Conservation (phyloP, 2,888 invertebrate species). For the Acrocera orbiculus region DNA sequence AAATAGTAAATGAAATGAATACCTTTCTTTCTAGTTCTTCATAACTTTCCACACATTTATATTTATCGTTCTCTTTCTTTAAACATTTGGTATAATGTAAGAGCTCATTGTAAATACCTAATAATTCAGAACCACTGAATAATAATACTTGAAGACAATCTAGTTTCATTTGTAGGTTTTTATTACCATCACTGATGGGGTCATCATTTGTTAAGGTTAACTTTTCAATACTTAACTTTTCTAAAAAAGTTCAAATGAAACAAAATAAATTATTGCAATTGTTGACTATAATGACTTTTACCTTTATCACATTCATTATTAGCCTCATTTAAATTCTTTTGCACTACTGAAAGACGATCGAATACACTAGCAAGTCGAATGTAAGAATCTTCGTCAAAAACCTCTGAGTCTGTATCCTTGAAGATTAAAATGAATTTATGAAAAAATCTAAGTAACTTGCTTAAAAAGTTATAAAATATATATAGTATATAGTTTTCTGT, state of each 20-base stretch:
- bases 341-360: too few relatives aligned
- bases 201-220: conserved; percentile 11
- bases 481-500: too few relatives aligned
- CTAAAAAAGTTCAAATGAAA: background rate
- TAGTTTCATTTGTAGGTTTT: conserved; percentile 9
- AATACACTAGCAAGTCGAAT: too few relatives aligned
- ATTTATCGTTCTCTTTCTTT: conserved; percentile 1
- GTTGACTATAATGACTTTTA: background rate
- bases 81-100: conserved; percentile 2
- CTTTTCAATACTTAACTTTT: too few relatives aligned
- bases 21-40: conserved; percentile 10
- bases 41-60: conserved; percentile 4
- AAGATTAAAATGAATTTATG: too few relatives aligned
- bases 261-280: background rate
- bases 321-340: too few relatives aligned
- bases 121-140: conserved; percentile 6
- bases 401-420: too few relatives aligned
- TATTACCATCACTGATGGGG: conserved; percentile 15
- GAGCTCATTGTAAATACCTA: conserved; percentile 10
- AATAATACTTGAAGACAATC: conserved; percentile 5
- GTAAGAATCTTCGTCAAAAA: too few relatives aligned
- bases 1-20: background rate
- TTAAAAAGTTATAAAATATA: too few relatives aligned
- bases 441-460: too few relatives aligned
- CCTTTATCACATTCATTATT: too few relatives aligned